Evolutionary conservation across 2,797 vertebrate species (phyloP), one percentile per base, ranked within the genome.

Genomic region (Macropodus opercularis): DNA sequence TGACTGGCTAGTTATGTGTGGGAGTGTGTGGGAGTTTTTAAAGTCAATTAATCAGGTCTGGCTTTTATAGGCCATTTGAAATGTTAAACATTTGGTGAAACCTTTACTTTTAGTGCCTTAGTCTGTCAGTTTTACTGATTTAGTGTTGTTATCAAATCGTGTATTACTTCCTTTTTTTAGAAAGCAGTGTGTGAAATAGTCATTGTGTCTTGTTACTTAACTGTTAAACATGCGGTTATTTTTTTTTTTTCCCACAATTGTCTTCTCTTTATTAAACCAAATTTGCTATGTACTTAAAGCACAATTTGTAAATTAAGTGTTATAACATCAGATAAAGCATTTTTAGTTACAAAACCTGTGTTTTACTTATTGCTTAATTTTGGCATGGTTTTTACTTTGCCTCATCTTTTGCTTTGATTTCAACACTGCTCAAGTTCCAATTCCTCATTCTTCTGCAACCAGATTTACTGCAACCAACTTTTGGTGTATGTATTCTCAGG

Each of bases 351-450:
- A 10, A 19, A 10, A 10, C 22, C 31, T 69, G n/a, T 19, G 14
- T 12, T 15, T 42, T 26, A 23, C 23, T 13, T 51, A 51, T 87
- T 80, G 75, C 83, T 39, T 68, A 42, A 86, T 75, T 77, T 85
- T 77, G 26, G 23, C 11, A 41, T 63, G 60, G 35, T 55, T 56
- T 66, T 52, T 53, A 21, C 10, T 75, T 84, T 81, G 51, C 72
- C 64, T 72, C 61, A 67, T 61, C 4, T 56, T 17, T 24, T 19
- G 13, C 2, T 21, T 5, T 15, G 39, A 59, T 85, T 76, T 76
- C 71, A 34, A 54, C 80, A 72, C 44, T 19, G 32, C 54, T 38
- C 8, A 15, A 39, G 67, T 80, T 79, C 48, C 32, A 17, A 83
- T 77, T 80, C 60, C 62, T 61, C 43, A 35, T 23, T 60, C 5